Evolutionary conservation across 64 coral and sea anemone genomes (phyloP).

Genomic region (Astreopora myriophthalma): DNA sequence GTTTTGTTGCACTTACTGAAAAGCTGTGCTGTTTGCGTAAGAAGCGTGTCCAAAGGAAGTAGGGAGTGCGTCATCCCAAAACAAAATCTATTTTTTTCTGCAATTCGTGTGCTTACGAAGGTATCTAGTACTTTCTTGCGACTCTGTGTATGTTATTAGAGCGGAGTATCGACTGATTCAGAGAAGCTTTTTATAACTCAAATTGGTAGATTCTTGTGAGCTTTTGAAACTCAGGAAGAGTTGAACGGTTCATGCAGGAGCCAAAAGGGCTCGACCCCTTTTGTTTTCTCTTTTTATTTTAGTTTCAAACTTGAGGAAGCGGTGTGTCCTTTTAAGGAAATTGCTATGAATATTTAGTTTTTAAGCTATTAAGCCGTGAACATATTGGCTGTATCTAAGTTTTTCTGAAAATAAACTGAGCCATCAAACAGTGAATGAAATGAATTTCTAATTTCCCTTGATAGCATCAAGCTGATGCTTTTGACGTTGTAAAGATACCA

Average conservation of each 20-base stretch:
- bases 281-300: too few species aligned
- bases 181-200: too few species aligned
- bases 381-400: background rate
- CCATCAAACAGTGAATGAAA: background rate
- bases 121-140: background rate
- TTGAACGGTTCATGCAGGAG: too few species aligned
- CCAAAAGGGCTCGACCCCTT: too few species aligned
- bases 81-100: background rate
- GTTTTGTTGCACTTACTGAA: background rate
- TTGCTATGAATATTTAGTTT: background rate
- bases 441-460: background rate
- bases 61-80: background rate
- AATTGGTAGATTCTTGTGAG: too few species aligned
- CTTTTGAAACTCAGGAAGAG: too few species aligned
- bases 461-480: background rate
- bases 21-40: background rate
- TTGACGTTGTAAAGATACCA: background rate
- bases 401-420: background rate
- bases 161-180: too few species aligned
- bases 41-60: background rate
- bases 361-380: background rate
- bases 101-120: background rate
- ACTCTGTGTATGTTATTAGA: background rate
- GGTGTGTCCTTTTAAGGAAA: background rate
- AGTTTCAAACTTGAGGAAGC: too few species aligned